Base-by-base conservation (phyloP, 1,140 invertebrate genomes). In the Hycleus cichorii region DNA sequence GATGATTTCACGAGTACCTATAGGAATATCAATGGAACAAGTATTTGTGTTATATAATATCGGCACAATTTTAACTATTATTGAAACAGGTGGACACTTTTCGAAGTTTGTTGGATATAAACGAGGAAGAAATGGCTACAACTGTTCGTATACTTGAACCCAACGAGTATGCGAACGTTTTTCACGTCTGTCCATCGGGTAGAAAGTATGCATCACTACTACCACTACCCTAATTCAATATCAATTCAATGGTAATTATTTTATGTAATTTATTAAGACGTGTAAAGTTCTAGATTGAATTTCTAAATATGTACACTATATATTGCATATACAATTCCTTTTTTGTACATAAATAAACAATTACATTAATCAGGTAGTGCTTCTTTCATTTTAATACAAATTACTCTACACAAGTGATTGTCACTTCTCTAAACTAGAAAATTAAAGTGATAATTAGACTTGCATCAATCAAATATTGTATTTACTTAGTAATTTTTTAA, bases 21-120 rank as follows among this genome's bases (percentile, higher is more conserved):
- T 73, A 6, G 68, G 68, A 2, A 62, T 74, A n/a, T 65, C 70
- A 8, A 25, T 59, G 7, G 67, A 71, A 24, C 73, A 76, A 63
- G 73, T 74, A 59, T 46, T 18, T 27, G 18, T 18, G 18, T 18
- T 18, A 18, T 18, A 18, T 18, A 18, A 18, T 18, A 18, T 18
- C 18, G 18, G 18, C 18, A 18, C 1, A 18, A 18, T 18, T 18
- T 18, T 18, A 1, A 18, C 18, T 18, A 27, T 40, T 1, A 59
- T 38, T 51, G n/a, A 47, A 38, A 39, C 46, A 74, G 72, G 47
- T 72, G 10, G 64, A 70, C 39, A 47, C 56, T 11, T 67, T 74
- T 32, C 49, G 74, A 48, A 63, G 45, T 11, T 46, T 75, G 39
- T 44, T 68, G 10, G 69, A 73, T 47, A 49, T 57, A n/a, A 58